Percentiles rank a stretch among this genome's conserved stretches.
Conservation (phyloP, 2,888 invertebrate species). For the Pseudococcus viburni region DNA sequence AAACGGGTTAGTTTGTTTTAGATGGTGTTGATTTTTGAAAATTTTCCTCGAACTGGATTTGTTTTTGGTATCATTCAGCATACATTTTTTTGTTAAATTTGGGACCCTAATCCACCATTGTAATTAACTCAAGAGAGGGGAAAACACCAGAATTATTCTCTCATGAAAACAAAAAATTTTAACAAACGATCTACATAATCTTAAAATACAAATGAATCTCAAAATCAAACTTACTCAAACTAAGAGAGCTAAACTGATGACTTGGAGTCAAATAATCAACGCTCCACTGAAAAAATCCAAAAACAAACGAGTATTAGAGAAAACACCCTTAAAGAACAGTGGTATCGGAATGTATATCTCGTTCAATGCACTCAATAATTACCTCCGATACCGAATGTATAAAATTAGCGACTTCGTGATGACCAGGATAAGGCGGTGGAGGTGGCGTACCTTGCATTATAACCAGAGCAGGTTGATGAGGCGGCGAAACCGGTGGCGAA, state of each 20-base stretch:
- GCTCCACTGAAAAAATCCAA: conserved; percentile 68
- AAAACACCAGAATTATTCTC: no score
- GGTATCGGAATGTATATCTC: conserved; percentile 16
- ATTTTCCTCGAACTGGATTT: no score
- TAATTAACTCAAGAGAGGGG: no score
- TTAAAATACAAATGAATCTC: background rate
- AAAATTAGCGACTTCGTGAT: conserved; percentile 68
- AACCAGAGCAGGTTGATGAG: conserved; percentile 68
- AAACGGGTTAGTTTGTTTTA: no score
- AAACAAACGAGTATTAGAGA: background rate
- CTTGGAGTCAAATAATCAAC: conserved; percentile 68
- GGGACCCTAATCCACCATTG: no score
- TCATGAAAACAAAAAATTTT: no score
- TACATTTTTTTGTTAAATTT: no score
- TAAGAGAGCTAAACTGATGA: conserved; percentile 68
- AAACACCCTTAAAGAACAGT: background rate
- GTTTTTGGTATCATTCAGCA: no score
- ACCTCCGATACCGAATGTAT: conserved; percentile 69
- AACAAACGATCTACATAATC: no score
- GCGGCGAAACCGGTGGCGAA: conserved; percentile 69
- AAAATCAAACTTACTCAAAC: conserved; percentile 67
- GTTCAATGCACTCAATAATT: conserved; percentile 43
- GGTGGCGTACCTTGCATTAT: conserved; percentile 68
- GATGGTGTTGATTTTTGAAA: no score
- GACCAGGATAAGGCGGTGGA: conserved; percentile 67